Evolutionary conservation across 1,140 invertebrate species (phyloP), one percentile per base, ranked within the genome.

Genomic region (Cydia strobilella): DNA sequence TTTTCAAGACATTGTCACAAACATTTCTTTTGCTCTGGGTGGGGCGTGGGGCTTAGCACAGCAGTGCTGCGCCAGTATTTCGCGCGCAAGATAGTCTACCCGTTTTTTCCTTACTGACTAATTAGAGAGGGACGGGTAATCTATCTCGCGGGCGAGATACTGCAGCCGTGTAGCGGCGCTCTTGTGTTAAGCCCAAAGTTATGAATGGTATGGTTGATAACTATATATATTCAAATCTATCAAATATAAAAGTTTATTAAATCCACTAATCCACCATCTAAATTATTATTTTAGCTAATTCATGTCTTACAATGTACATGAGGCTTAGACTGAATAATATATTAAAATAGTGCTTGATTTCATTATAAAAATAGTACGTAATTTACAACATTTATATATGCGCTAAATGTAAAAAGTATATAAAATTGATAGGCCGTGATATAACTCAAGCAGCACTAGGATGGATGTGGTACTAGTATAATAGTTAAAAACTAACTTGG

Each of bases 321-420:
- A 59, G 15, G n/a, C 54, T 59, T 54, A 54, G 51, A 18, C 51
- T 48, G 45, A 48, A 15, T 42, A 15, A 66, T 69, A 31, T 69
- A 66, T 3, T 63, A 63, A 63, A 66, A 31, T 31, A 66, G 63
- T 35, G 7, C 65, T 69, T 42, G 65, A 69, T 69, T 69, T 69
- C 31, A 69, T 35, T 59, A 69, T n/a, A 65, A 69, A 69, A 69
- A 69, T 69, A 69, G 31, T 69, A 35, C 63, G 18, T 69, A 39
- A 7, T 35, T 69, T 35, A 69, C 31, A 69, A 69, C 65, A 13
- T 69, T 35, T 69, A 18, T 35, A 66, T 35, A 66, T 66, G 12
- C 3, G n/a, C 65, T 69, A 39, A 39, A 35, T 35, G 25, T 69
- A 69, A 35, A 69, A 66, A 66, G 25, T 66, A 35, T 66, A 66